Base-by-base conservation (phyloP, 1,140 invertebrate genomes). In the Drosophila ohnishii region DNA sequence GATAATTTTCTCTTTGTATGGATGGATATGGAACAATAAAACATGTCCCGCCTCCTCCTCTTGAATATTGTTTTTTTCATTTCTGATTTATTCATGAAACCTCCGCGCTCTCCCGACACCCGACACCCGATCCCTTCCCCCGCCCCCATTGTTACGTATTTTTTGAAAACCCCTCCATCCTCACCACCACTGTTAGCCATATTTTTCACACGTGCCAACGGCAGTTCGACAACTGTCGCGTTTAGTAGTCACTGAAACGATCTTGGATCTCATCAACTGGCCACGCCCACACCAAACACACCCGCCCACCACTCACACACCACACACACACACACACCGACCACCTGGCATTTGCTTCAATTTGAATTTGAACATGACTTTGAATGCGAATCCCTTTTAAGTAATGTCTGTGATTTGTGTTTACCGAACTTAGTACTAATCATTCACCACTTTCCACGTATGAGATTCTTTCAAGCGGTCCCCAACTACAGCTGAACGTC, bases 1-100 rank as follows among this genome's bases (percentile, higher is more conserved):
- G 81, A 84, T 85, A 80, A 85, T 75, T 78, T 86, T 78, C 82
- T 78, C 78, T 69, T 82, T 82, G 74, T 82, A 80, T 58, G 73
- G 47, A 76, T 50, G 61, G 61, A 75, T 58, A 75, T 60, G 50
- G 37, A 67, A 65, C 51, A 72, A 75, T 74, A 64, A 55, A 57
- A 78, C 56, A 77, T 64, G 34, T 53, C 60, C 37, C 45, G 5
- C n/a, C 9, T 0, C n/a, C n/a, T 48, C 57, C 37, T 37, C 53
- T 44, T 50, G 48, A 13, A 3, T 13, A 9, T 32, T 40, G 37
- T 51, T 66, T 59, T 75, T 64, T 71, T 71, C 30, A 39, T 66
- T 84, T 84, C 45, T 80, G 84, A 88, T 87, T 87, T 88, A 88
- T 87, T 87, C 80, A 87, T 84, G 62, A 69, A 44, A 53, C 50